Base-by-base conservation (phyloP, 64 coral and sea anemone species). In the Dendrophyllia cribrosa region DNA sequence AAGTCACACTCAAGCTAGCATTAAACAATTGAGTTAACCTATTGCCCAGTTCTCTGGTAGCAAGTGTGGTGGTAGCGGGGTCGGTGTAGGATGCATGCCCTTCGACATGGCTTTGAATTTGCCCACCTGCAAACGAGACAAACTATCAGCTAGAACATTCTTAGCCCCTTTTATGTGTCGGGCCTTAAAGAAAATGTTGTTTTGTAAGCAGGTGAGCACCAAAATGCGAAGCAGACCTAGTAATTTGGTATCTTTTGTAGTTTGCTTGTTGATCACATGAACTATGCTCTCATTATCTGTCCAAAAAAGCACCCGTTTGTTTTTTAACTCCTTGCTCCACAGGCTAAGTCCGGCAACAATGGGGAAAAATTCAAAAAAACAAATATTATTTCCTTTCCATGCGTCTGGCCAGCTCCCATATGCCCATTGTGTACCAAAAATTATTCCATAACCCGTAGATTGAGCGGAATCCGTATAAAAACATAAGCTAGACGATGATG, bases 111-210 rank as follows among this genome's bases (percentile, higher is more conserved):
- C 16, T 76, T 88, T 87, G 76, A 87, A 88, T 50, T 93, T 93
- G 15, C 76, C 25, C 14, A 89, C 74, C 87, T 89, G 87, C 63
- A 89, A 78, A 58, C 87, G 87, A 89, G 74, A 89, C 44, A 89
- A 47, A 66, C 72, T 78, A 56, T 90, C 75, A 69, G 48, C 76
- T 48, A 89, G 4, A 51, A 78, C 61, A 77, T 89, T 78, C 56
- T 64, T 70, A 23, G 23, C 16, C 13, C 74, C 87, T 25, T 9
- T 15, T 10, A 89, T 78, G 59, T 89, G 87, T 50, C 9, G 34
- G 9, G 59, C 74, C 43, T 21, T 43, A 58, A 89, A 89, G 13
- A 67, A 16, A 67, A 89, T 89, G 48, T 89, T 89, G 43, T 84
- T 19, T 50, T 52, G 73, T 2, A 89, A 53, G 51, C 73, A 79